A percentile compares a stretch with the other conserved stretches of the same genome.
phyloP scores from a whole-genome alignment of 2,888 invertebrate species.

The Pristionchus exspectatus region DNA sequence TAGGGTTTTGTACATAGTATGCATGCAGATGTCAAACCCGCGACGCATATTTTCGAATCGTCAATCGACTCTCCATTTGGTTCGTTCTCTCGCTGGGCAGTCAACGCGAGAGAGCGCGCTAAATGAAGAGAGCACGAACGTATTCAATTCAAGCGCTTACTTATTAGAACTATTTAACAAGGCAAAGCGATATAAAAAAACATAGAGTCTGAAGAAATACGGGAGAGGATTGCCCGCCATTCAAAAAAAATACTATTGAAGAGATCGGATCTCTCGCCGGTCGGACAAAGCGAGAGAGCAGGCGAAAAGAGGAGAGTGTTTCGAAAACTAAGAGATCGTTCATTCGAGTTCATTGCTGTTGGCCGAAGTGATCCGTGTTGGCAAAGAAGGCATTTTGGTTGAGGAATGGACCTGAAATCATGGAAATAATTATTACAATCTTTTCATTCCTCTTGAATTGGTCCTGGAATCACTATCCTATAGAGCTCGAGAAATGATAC shows the following conservation, averaged over 20 bases:
- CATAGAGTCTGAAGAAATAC: background rate
- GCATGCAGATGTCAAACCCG: background rate
- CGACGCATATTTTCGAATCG: no score
- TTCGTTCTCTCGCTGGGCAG: no score
- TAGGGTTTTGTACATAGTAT: slow-evolving; percentile 24
- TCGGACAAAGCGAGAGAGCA: background rate
- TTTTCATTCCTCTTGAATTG: background rate
- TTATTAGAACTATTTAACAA: background rate
- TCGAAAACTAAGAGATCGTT: background rate
- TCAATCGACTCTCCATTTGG: no score
- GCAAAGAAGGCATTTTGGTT: background rate
- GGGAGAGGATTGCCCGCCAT: background rate
- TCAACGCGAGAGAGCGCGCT: no score
- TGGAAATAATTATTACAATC: background rate
- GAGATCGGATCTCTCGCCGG: background rate
- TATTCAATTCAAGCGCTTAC: background rate
- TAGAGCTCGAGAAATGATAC: no score
- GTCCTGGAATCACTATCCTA: no score
- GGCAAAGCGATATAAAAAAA: background rate
- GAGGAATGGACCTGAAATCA: background rate
- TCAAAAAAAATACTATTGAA: background rate
- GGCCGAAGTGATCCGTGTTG: background rate
- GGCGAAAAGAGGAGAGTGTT: background rate
- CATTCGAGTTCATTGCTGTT: background rate
- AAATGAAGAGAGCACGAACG: no score